Evolutionary conservation across 2,797 vertebrate genomes (phyloP).

Genomic region (Cygnus olor): DNA sequence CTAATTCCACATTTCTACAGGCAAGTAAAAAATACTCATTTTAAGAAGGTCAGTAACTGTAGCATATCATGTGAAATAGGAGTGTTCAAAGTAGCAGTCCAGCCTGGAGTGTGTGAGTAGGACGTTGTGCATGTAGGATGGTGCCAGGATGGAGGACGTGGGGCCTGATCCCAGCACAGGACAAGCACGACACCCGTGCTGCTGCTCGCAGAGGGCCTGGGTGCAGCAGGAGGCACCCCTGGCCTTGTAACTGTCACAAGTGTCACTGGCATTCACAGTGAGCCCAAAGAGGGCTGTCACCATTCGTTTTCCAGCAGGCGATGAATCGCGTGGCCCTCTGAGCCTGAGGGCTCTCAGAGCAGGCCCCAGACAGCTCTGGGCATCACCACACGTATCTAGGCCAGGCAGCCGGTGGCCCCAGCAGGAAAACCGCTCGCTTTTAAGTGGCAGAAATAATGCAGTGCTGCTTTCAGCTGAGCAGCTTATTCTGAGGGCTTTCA

Average conservation of each 20-base stretch:
- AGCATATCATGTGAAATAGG: not conserved
- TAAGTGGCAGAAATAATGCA: not conserved
- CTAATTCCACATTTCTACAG: not conserved
- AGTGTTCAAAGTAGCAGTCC: not conserved
- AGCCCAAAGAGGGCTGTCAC: not conserved
- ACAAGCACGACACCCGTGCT: not conserved
- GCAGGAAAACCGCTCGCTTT: not conserved
- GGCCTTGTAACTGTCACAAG: not conserved
- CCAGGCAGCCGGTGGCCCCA: no score
- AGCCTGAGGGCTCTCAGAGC: not conserved
- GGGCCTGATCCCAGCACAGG: not conserved
- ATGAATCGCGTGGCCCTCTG: not conserved
- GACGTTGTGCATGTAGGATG: not conserved
- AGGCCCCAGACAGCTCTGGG: not conserved
- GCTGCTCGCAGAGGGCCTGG: not conserved
- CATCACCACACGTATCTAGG: no score
- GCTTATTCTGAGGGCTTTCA: not conserved
- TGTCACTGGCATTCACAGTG: not conserved
- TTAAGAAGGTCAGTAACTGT: not conserved
- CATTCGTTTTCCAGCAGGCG: not conserved
- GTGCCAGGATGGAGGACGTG: not conserved
- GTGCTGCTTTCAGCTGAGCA: rapidly evolving
- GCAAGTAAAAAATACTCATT: not conserved
- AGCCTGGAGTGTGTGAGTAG: not conserved
- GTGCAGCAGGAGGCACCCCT: not conserved